These are phyloP conservation scores for Acleris cristana DNA, from an alignment of 2,888 invertebrate genomes.

Conservation along the genomic window DNA sequence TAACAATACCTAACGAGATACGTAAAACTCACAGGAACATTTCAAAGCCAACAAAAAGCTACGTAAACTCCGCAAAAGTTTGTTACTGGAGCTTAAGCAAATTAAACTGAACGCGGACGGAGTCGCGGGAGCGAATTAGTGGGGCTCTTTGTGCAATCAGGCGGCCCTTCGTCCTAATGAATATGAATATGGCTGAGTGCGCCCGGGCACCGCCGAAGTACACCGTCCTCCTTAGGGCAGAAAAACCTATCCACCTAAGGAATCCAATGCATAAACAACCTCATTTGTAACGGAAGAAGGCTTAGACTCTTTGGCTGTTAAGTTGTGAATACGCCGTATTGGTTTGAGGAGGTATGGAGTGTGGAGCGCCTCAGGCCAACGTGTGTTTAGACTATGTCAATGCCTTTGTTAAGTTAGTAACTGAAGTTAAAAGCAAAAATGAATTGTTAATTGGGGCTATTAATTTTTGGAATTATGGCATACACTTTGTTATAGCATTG, in stretches of 20 bases:
- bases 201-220: slow-evolving; percentile 29
- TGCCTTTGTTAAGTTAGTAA: not conserved
- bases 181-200: slow-evolving; percentile 78
- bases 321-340: too few species aligned
- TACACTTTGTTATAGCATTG: too few species aligned
- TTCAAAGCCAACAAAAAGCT: slow-evolving; percentile 23
- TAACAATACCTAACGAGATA: not conserved
- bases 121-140: slow-evolving; percentile 78
- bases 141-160: slow-evolving; percentile 83
- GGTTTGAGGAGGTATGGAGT: too few species aligned
- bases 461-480: too few species aligned
- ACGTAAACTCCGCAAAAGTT: slow-evolving; percentile 46
- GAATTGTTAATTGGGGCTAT: too few species aligned
- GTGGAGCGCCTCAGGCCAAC: not conserved
- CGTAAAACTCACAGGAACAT: slow-evolving; percentile 7
- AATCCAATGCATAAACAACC: too few species aligned
- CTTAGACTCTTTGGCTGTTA: too few species aligned
- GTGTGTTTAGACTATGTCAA: slow-evolving; percentile 22
- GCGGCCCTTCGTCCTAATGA: slow-evolving; percentile 81
- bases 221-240: not conserved
- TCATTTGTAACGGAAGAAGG: too few species aligned
- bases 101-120: slow-evolving; percentile 65
- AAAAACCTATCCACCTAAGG: too few species aligned
- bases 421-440: too few species aligned
- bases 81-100: slow-evolving; percentile 65